These are phyloP conservation scores for Gymnocephalus cernua DNA, from an alignment of 2,113 vertebrate genomes.

Conservation along the genomic window DNA sequence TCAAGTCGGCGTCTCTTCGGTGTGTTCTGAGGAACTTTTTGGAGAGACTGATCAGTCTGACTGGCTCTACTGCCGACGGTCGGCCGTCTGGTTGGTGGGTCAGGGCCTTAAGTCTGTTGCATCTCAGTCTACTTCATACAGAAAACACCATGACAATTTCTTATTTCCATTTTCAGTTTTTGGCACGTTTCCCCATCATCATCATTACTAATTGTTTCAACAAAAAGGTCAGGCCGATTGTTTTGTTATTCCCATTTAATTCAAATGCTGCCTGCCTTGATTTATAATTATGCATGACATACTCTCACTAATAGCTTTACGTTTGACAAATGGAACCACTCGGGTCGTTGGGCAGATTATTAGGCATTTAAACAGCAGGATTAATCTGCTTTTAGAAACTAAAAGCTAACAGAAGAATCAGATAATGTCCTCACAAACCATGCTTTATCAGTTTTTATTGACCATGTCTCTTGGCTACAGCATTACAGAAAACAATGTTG, in stretches of 20 bases:
- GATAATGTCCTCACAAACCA: neutral
- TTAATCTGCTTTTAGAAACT: neutral
- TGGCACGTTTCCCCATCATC: neutral
- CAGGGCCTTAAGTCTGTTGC: neutral
- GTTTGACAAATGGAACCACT: neutral
- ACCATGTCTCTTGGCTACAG: neutral
- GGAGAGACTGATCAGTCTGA: too few relatives aligned
- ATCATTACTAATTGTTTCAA: too few relatives aligned
- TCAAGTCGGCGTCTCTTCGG: too few relatives aligned
- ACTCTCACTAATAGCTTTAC: neutral
- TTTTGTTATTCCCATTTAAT: neutral
- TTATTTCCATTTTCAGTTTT: neutral
- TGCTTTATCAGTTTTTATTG: neutral
- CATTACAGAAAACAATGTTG: neutral
- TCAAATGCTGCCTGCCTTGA: neutral
- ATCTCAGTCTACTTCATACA: neutral
- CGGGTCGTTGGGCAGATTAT: neutral
- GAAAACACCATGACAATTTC: neutral
- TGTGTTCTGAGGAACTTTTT: too few relatives aligned
- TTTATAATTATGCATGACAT: neutral
- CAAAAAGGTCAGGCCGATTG: neutral
- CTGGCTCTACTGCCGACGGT: too few relatives aligned
- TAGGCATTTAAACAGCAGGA: conserved; percentile 3
- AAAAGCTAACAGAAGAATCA: neutral
- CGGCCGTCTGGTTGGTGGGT: too few relatives aligned